Evolutionary conservation across 2,797 vertebrate genomes (phyloP).

Genomic region (Uromys caudimaculatus): DNA sequence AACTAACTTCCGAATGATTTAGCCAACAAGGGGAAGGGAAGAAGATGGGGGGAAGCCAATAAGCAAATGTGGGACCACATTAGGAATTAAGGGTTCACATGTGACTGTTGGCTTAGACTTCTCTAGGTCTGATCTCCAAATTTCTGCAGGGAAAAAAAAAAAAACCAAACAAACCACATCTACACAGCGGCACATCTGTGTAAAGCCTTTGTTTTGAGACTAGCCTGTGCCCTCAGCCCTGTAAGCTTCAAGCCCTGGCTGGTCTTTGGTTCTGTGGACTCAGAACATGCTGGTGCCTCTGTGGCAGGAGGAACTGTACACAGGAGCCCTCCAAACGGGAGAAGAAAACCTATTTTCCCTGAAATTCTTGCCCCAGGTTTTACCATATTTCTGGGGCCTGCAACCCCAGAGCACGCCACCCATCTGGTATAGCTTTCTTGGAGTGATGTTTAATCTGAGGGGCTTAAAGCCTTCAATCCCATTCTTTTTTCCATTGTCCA

Average conservation of each 20-base stretch:
- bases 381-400: neutral
- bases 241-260: neutral
- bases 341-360: neutral
- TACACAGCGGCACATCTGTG: neutral
- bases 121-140: neutral
- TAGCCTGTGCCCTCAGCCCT: neutral
- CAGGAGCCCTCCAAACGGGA: neutral
- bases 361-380: neutral
- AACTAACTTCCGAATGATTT: neutral
- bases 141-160: neutral
- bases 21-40: too few relatives aligned
- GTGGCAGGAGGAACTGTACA: neutral
- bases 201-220: neutral
- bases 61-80: neutral
- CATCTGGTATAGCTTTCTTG: neutral
- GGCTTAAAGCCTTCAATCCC: neutral
- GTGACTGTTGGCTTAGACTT: neutral
- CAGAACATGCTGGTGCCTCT: neutral
- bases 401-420: neutral
- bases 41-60: neutral
- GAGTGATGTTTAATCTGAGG: neutral
- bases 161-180: neutral
- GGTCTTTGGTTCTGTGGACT: neutral
- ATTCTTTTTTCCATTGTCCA: neutral
- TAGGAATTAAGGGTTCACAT: neutral